Conservation (phyloP, 2,888 invertebrate genomes). For the Nudaria mundana region DNA sequence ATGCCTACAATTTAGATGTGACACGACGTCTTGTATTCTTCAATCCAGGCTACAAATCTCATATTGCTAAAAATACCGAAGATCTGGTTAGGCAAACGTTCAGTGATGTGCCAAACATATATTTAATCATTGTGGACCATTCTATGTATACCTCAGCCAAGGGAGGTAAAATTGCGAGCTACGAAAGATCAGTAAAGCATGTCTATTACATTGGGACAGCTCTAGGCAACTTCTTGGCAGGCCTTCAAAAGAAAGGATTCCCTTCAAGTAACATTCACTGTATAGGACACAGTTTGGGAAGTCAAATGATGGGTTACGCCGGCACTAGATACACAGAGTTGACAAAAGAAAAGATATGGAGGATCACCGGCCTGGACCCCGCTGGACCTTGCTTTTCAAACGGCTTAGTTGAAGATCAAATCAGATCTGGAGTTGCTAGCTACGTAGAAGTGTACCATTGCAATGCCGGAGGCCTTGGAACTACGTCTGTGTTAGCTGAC, state of each 20-base stretch:
- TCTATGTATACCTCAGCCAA: slow-evolving; percentile 60
- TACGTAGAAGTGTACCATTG: slow-evolving; percentile 84
- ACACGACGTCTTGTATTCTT: slow-evolving; percentile 62
- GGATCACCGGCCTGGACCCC: slow-evolving; percentile 67
- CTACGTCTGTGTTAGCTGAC: slow-evolving; percentile 75
- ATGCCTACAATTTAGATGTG: slow-evolving; percentile 56
- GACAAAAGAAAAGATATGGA: slow-evolving; percentile 59
- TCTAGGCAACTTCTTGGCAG: slow-evolving; percentile 55
- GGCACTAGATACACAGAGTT: slow-evolving; percentile 50
- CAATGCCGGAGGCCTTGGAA: slow-evolving; percentile 78
- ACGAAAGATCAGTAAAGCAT: slow-evolving; percentile 62
- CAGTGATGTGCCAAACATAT: slow-evolving; percentile 55
- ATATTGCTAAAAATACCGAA: slow-evolving; percentile 59
- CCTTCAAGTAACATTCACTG: slow-evolving; percentile 62
- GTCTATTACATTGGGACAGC: slow-evolving; percentile 58
- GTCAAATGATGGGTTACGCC: slow-evolving; percentile 61
- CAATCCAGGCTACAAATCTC: slow-evolving; percentile 70
- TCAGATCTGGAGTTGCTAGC: slow-evolving; percentile 76
- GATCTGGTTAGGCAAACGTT: slow-evolving; percentile 62
- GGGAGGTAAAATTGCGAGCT: slow-evolving; percentile 58
- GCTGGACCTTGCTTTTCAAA: slow-evolving; percentile 74
- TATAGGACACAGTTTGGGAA: slow-evolving; percentile 68
- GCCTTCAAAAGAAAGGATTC: slow-evolving; percentile 48
- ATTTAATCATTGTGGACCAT: slow-evolving; percentile 67
- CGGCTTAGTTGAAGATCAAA: slow-evolving; percentile 60